phyloP scores from a whole-genome alignment of 1,140 invertebrate species.

The Metaphire vulgaris region DNA sequence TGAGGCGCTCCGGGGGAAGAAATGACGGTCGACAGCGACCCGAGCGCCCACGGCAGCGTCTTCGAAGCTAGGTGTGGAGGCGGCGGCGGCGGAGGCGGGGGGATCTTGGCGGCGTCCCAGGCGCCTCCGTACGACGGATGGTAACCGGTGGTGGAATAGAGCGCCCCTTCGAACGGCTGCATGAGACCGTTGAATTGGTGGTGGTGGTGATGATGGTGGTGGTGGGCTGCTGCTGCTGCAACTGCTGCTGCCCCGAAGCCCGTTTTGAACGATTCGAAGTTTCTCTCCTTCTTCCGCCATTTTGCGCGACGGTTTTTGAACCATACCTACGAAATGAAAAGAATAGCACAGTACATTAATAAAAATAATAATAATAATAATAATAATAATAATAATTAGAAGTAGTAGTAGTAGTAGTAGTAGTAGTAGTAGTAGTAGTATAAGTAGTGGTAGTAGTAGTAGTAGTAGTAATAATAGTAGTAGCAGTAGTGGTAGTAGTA shows the following conservation, averaged over 20 bases:
- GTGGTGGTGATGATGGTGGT: not conserved
- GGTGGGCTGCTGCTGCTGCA: not conserved
- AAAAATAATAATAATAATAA: no score
- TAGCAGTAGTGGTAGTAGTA: no score
- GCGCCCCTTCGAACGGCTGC: not conserved
- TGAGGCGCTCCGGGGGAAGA: no score
- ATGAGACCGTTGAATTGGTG: not conserved
- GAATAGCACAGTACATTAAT: not conserved
- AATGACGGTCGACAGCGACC: not conserved
- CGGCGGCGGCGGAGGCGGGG: no score
- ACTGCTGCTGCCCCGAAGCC: not conserved
- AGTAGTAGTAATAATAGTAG: no score
- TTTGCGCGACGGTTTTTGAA: not conserved
- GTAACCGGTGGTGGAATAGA: not conserved
- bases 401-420: no score
- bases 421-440: not conserved
- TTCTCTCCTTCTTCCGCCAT: not conserved
- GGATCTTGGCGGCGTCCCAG: not conserved
- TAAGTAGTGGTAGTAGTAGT: not conserved
- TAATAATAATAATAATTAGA: no score
- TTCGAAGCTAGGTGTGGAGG: not conserved
- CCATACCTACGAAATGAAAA: not conserved
- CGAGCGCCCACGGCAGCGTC: not conserved
- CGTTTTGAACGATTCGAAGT: not conserved
- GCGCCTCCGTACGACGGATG: not conserved